Base-by-base conservation (phyloP, 2,797 vertebrate species). In the Channallabes apus region DNA sequence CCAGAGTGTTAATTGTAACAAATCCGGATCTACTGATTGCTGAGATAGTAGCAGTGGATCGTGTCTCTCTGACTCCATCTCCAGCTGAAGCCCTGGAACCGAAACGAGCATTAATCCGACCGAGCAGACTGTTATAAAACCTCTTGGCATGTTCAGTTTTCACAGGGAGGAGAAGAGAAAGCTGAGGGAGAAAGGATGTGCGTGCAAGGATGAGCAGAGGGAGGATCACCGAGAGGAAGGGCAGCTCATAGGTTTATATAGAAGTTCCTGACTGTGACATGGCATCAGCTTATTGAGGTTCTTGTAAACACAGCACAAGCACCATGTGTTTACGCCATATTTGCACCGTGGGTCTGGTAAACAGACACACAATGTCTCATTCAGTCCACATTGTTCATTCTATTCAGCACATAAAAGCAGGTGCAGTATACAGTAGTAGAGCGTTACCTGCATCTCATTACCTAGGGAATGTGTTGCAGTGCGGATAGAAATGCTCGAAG, bases 101-200 rank as follows among this genome's bases (percentile, higher is more conserved):
- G 76, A 82, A 71, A 89, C 86, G 58, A 87, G 89, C 79, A 90
- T 91, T 91, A 92, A 92, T 92, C 91, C 90, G 89, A 88, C 89
- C 84, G 88, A 58, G 69, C 90, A 91, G 89, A 80, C 89, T 90
- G 80, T 90, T 95, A 87, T 93, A 90, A 93, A 95, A 93, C 86
- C 83, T 75, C 86, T 92, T 91, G 90, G 86, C 91, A 87, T 92
- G 90, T 91, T 91, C 85, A 15, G 83, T 80, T 85, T 88, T 87
- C 76, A 73, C 82, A 89, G 87, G 41, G 85, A 88, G 24, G 83
- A 86, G 68, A 88, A 90, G 86, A 89, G 64, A 91, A 83, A 27
- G 32, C 59, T 80, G 82, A 64, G 41, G 86, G 78, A 11, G 80
- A 61, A 65, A 76, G 29, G 35, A 78, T 32, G 76, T 61, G 58